phyloP scores from a whole-genome alignment of 2,888 invertebrate species.

The Brachyptera risi region DNA sequence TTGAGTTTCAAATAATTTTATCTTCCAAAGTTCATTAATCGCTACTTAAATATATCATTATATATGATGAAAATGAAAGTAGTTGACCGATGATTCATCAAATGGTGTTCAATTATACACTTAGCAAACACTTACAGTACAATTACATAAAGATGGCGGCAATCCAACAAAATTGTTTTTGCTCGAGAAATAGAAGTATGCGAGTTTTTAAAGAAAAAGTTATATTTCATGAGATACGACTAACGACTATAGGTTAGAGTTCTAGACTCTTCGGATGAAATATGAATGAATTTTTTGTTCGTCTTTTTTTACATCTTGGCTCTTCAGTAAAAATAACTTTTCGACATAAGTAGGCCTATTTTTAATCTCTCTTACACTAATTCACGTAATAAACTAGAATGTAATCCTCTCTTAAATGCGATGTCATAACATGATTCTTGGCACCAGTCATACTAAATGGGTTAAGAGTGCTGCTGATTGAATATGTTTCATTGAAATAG shows the following conservation, averaged over 20 bases:
- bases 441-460: too few species aligned
- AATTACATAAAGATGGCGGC: background rate
- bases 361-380: constrained; percentile 3
- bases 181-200: constrained; percentile 15
- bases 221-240: constrained; percentile 2
- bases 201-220: background rate
- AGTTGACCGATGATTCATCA: too few species aligned
- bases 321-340: background rate
- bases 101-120: background rate
- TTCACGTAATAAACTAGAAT: constrained; percentile 9
- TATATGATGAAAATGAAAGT: too few species aligned
- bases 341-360: constrained; percentile 12
- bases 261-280: background rate
- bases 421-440: constrained; percentile 6
- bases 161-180: background rate
- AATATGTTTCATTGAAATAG: too few species aligned
- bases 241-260: background rate
- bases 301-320: background rate
- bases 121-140: background rate
- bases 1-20: too few species aligned
- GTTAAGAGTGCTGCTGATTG: too few species aligned
- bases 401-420: constrained; percentile 3
- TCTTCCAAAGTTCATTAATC: too few species aligned
- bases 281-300: background rate
- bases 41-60: too few species aligned